Conservation (phyloP, 2,797 vertebrate genomes). For the Ctenosaura bakeri region DNA sequence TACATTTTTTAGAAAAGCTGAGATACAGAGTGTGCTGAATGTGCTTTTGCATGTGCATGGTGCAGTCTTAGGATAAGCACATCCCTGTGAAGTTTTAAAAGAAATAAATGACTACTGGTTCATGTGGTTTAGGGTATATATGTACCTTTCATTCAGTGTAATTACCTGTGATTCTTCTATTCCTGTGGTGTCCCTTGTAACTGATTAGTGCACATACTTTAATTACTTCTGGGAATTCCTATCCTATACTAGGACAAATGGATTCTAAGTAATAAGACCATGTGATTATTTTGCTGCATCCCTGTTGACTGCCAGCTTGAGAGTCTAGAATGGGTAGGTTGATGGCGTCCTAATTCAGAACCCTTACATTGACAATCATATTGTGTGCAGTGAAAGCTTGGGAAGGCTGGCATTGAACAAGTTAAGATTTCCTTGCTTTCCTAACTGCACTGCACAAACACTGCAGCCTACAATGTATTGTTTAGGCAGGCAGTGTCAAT, state of each 20-base stretch:
- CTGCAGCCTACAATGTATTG: slow-evolving; percentile 6
- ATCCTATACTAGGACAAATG: not conserved
- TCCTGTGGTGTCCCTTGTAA: not conserved
- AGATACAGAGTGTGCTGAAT: not conserved
- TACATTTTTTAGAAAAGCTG: not conserved
- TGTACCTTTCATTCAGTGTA: not conserved
- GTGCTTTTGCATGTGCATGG: not conserved
- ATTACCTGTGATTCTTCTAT: not conserved
- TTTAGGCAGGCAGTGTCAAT: slow-evolving; percentile 33
- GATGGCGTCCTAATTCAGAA: not conserved
- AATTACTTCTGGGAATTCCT: slow-evolving; percentile 3
- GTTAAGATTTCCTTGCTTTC: not conserved
- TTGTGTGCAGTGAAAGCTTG: not conserved
- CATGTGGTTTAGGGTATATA: not conserved
- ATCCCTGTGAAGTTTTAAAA: not conserved
- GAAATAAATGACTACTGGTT: not conserved
- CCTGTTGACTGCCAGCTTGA: not conserved
- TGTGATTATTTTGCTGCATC: not conserved
- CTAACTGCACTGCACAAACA: not conserved
- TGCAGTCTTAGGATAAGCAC: not conserved
- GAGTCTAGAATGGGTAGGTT: not conserved
- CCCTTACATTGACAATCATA: not conserved
- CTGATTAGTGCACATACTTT: not conserved
- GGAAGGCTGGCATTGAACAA: not conserved
- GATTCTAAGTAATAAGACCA: not conserved